These are phyloP conservation scores for Pseudomyrmex cubaensis DNA, from an alignment of 1,140 invertebrate genomes.

Conservation along the genomic window DNA sequence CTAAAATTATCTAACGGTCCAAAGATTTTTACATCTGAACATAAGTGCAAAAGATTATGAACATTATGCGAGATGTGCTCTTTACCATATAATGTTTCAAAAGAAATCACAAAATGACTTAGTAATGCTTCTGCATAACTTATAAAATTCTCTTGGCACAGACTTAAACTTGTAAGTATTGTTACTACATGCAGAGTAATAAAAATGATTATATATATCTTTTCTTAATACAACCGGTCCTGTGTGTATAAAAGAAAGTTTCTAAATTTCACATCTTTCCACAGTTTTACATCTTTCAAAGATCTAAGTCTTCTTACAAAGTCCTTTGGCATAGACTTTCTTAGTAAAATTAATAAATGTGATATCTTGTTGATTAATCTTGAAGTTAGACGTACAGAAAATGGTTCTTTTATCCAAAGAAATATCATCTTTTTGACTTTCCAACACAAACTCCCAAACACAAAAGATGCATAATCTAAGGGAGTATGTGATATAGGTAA, in stretches of 20 bases:
- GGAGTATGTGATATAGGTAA: background rate
- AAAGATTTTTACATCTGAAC: no score
- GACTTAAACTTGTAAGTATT: background rate
- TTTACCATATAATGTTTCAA: background rate
- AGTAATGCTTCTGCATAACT: background rate
- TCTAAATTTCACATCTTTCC: background rate
- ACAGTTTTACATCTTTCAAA: background rate
- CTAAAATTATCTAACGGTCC: no score
- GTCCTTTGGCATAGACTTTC: background rate
- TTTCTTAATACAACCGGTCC: background rate
- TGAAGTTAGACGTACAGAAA: background rate
- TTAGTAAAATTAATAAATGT: background rate
- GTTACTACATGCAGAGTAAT: background rate
- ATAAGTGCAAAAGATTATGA: background rate
- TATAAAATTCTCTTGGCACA: background rate
- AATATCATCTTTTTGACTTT: background rate
- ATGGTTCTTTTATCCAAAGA: background rate
- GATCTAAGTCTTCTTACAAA: background rate
- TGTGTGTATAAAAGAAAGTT: slow-evolving; percentile 1
- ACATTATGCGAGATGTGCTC: background rate
- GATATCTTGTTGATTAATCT: background rate
- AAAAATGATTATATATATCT: background rate
- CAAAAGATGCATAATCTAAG: background rate
- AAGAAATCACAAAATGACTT: background rate
- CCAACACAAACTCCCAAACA: background rate